Base-by-base conservation (phyloP, 2,113 vertebrate genomes). In the Paramisgurnus dabryanus region DNA sequence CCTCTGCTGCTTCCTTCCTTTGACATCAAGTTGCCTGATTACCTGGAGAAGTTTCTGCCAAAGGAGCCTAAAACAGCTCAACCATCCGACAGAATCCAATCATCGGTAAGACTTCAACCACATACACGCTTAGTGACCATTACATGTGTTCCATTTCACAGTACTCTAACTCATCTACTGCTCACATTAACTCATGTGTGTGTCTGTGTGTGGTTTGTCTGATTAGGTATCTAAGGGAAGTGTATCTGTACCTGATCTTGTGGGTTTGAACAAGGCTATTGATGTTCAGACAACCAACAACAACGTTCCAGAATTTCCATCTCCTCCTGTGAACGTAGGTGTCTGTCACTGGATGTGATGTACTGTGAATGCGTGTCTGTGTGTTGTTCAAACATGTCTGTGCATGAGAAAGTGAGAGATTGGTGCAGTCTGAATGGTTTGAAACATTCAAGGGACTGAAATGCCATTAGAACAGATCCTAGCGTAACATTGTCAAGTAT, bases 21-120 rank as follows among this genome's bases (percentile, higher is more conserved):
- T 89, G 89, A 91, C 86, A 83, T 90, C 82, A 94, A 90, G 86
- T 89, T 94, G 86, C 91, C 93, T 12, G 90, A 89, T 83, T 93
- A 90, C 89, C 90, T 95, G 89, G 94, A 96, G 89, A 96, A 95
- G 80, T 88, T 91, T 86, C 85, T 91, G 73, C 93, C 90, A 82
- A 89, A 82, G 76, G 92, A 93, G 49, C 82, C 84, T 63, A 65
- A 43, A 8, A 90, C 86, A 83, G 65, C 85, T 78, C 87, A 84
- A 72, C 92, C 88, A 82, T 83, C 85, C 49, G 88, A 76, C 57
- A 81, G 77, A 78, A 79, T 78, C 81, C 73, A 65, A 67, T 53
- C 69, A 27, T 77, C 88, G 90, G 91, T 91, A 76, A 82, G 91
- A 76, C 41, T 27, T 4, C 63, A 67, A 47, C n/a, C 11, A 4